Percentiles rank a stretch among this genome's conserved stretches.
Conservation (phyloP, 2,888 invertebrate species). For the Lycocerus yunnanus region DNA sequence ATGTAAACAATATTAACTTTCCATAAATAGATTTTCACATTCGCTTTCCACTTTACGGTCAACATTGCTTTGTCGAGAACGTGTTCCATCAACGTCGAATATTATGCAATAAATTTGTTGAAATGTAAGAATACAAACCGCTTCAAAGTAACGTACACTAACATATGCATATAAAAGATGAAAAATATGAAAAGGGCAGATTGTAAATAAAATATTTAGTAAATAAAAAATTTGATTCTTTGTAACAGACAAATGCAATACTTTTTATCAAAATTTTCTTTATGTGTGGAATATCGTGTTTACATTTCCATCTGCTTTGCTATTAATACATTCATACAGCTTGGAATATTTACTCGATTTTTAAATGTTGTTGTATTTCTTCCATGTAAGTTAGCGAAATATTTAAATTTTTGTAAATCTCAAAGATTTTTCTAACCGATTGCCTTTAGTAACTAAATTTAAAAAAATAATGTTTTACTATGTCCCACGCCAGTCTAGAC, state of each 20-base stretch:
- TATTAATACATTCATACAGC: neutral
- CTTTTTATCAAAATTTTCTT: neutral
- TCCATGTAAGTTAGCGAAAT: too few relatives aligned
- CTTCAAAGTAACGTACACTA: neutral
- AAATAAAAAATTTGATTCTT: neutral
- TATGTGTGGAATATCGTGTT: neutral
- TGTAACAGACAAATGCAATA: neutral
- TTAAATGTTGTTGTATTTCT: neutral
- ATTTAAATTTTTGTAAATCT: too few relatives aligned
- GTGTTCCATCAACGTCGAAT: conserved; percentile 16
- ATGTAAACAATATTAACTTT: conserved; percentile 25
- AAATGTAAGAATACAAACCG: conserved; percentile 12
- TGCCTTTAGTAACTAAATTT: too few relatives aligned
- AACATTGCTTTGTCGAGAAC: conserved; percentile 16
- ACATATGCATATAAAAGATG: neutral
- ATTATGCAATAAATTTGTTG: conserved; percentile 9
- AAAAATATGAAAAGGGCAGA: neutral
- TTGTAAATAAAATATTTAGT: conserved; percentile 1
- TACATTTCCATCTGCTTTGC: neutral
- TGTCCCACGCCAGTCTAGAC: too few relatives aligned
- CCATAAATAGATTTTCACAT: conserved; percentile 24
- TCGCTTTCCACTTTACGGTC: conserved; percentile 20
- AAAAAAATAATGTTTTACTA: too few relatives aligned
- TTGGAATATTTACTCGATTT: neutral
- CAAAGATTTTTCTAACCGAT: too few relatives aligned